A percentile compares a stretch with the other conserved stretches of the same genome.
phyloP scores from a whole-genome alignment of 2,113 vertebrate species.

The Hippocampus zosterae region DNA sequence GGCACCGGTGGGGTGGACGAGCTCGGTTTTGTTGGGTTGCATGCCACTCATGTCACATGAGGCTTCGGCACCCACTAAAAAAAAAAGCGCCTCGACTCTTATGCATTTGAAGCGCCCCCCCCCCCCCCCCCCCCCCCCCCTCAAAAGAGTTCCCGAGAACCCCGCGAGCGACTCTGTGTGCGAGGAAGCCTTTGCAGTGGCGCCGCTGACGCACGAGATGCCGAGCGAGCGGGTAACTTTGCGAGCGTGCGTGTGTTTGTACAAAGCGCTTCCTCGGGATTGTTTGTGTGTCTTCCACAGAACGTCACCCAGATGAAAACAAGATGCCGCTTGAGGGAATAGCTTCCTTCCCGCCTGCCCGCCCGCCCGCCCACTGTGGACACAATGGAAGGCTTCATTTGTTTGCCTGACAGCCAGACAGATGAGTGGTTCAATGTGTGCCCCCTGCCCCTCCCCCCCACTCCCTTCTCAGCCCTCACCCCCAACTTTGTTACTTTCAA shows the following conservation, averaged over 20 bases:
- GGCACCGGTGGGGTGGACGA: too few species aligned
- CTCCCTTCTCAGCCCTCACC: too few species aligned
- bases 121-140: too few species aligned
- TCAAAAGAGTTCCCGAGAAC: conserved; percentile 8
- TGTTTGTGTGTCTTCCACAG: conserved; percentile 47
- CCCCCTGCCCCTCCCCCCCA: not conserved
- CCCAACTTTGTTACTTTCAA: not conserved
- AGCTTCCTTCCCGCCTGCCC: conserved; percentile 11
- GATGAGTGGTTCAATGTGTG: conserved; percentile 27
- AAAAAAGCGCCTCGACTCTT: not conserved
- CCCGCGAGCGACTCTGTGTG: conserved; percentile 14
- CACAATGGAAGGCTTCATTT: conserved; percentile 27
- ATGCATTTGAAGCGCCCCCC: too few species aligned
- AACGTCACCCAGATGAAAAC: conserved; percentile 31
- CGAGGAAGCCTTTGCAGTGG: conserved; percentile 51
- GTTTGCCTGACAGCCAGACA: conserved; percentile 17
- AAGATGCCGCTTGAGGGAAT: conserved; percentile 10
- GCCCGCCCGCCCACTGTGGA: conserved; percentile 7
- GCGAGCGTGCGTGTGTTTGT: conserved; percentile 15
- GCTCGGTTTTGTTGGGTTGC: too few species aligned
- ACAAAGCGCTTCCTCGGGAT: conserved; percentile 36
- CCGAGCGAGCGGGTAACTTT: conserved; percentile 18
- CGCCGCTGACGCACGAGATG: conserved; percentile 35
- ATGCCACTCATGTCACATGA: not conserved
- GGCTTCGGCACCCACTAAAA: not conserved